phyloP scores from a whole-genome alignment of 2,888 invertebrate species.

The Sminthurinus aureus region DNA sequence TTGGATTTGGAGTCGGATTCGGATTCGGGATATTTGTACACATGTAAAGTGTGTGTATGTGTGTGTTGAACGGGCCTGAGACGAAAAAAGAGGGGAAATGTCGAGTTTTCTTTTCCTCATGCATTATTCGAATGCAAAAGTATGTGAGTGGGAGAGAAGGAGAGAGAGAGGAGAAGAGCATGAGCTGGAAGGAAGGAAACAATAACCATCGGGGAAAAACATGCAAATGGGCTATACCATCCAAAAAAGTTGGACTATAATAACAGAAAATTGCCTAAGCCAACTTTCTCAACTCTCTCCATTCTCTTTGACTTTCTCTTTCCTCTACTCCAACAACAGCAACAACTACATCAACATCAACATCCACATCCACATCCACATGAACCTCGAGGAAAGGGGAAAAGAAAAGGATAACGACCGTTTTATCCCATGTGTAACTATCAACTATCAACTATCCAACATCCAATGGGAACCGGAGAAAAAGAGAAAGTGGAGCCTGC shows the following conservation, averaged over 20 bases:
- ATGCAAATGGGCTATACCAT: constrained; percentile 40
- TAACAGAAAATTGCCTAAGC: constrained; percentile 41
- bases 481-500: background rate
- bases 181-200: constrained; percentile 43
- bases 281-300: constrained; percentile 17
- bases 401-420: background rate
- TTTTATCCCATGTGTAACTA: background rate
- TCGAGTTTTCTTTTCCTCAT: constrained; percentile 18
- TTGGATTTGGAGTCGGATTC: too few species aligned
- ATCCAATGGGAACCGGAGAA: background rate
- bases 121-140: constrained; percentile 18
- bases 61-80: background rate
- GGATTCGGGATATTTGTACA: too few species aligned
- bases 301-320: background rate
- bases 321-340: background rate
- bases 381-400: too few species aligned
- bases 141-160: constrained; percentile 36
- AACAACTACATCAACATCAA: too few species aligned
- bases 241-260: constrained; percentile 44
- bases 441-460: background rate
- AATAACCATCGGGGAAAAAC: constrained; percentile 47
- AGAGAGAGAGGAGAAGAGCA: constrained; percentile 13
- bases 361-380: too few species aligned
- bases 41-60: background rate
- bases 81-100: background rate